Evolutionary conservation across 2,113 vertebrate genomes (phyloP).

Genomic region (Cochlearius cochlearius): DNA sequence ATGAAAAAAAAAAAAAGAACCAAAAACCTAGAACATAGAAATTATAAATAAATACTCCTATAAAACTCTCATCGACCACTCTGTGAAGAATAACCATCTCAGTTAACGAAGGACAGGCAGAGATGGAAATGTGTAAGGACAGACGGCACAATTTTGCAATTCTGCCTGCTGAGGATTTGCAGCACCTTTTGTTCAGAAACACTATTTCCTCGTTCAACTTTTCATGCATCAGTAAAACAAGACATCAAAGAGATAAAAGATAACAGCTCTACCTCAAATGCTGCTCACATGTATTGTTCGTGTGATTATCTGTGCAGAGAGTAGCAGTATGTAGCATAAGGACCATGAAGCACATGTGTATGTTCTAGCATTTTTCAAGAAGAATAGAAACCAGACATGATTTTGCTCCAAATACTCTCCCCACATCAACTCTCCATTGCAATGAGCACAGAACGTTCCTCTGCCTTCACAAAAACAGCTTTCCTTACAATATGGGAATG

Average conservation of each 20-base stretch:
- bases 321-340: not conserved
- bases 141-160: not conserved
- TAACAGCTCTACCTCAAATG: conserved; percentile 33
- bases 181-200: conserved; percentile 37
- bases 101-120: not conserved
- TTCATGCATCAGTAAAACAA: conserved; percentile 1
- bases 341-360: not conserved
- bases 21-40: not conserved
- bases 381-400: not conserved
- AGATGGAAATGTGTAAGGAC: not conserved
- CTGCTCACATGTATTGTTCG: not conserved
- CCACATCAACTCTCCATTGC: not conserved
- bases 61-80: not conserved
- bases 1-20: not conserved
- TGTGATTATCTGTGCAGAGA: not conserved
- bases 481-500: not conserved
- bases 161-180: not conserved
- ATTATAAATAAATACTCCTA: not conserved
- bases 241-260: conserved; percentile 47
- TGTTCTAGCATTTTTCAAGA: not conserved
- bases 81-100: not conserved
- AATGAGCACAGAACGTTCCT: not conserved
- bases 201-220: not conserved
- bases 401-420: not conserved
- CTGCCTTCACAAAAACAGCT: not conserved